Evolutionary conservation across 2,888 invertebrate genomes (phyloP).

Genomic region (Catocala nupta): DNA sequence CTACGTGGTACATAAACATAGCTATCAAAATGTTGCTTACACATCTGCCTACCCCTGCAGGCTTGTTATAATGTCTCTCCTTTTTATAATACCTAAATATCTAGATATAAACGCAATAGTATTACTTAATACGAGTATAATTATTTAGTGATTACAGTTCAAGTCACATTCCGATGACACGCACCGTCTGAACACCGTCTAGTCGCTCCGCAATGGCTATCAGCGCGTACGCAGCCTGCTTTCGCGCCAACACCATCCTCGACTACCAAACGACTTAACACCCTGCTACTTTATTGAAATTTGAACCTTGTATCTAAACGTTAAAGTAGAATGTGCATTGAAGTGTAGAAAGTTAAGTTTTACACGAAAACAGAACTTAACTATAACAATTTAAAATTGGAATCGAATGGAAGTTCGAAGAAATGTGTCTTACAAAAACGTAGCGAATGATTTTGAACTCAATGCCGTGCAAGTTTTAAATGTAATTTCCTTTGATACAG

Average conservation of each 20-base stretch:
- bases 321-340: constrained; percentile 12
- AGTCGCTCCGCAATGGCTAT: constrained; percentile 69
- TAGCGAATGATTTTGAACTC: constrained; percentile 12
- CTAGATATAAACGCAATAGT: not conserved
- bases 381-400: constrained; percentile 35
- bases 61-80: no score
- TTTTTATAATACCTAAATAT: no score
- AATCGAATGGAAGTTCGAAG: constrained; percentile 32
- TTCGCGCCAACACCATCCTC: constrained; percentile 54
- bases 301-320: constrained; percentile 16
- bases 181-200: constrained; percentile 75
- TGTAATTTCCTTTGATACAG: constrained; percentile 18
- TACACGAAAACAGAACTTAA: constrained; percentile 32
- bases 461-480: not conserved
- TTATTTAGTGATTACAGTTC: constrained; percentile 12
- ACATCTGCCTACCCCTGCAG: no score
- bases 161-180: constrained; percentile 51
- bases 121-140: not conserved
- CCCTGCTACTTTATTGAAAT: constrained; percentile 19
- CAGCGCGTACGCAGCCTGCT: constrained; percentile 67
- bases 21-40: no score
- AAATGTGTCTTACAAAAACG: constrained; percentile 1
- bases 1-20: no score
- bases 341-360: not conserved
- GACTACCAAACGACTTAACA: constrained; percentile 27